These are phyloP conservation scores for Clarias batrachus DNA, from an alignment of 2,113 vertebrate species.

Conservation along the genomic window DNA sequence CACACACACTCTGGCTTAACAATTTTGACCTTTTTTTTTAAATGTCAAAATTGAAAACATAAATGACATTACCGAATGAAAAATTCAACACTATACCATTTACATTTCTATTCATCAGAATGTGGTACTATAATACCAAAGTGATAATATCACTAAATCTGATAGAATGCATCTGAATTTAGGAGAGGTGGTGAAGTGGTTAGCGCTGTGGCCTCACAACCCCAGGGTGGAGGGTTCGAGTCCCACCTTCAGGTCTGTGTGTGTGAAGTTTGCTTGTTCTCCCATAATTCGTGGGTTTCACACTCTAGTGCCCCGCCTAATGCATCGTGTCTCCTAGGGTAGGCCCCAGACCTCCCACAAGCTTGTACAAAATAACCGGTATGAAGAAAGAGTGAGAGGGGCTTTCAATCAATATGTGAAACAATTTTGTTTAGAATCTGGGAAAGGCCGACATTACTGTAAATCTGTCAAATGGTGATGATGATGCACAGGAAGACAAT, in stretches of 20 bases:
- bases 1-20: background rate
- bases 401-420: background rate
- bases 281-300: too few relatives aligned
- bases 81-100: background rate
- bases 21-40: too few relatives aligned
- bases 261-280: too few relatives aligned
- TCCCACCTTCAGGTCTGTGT: too few relatives aligned
- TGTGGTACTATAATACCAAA: background rate
- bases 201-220: too few relatives aligned
- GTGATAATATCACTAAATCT: background rate
- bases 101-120: background rate
- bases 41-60: too few relatives aligned
- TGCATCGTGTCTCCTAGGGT: too few relatives aligned
- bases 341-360: too few relatives aligned
- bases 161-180: background rate
- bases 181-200: background rate
- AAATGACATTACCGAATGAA: background rate
- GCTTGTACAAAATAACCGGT: too few relatives aligned
- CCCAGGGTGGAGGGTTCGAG: too few relatives aligned
- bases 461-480: background rate
- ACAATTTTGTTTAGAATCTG: background rate
- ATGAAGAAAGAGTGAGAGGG: too few relatives aligned
- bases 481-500: background rate
- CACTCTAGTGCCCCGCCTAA: too few relatives aligned
- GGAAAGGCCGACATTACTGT: background rate